phyloP scores from a whole-genome alignment of 2,113 vertebrate species.

The Corythaeola cristata region DNA sequence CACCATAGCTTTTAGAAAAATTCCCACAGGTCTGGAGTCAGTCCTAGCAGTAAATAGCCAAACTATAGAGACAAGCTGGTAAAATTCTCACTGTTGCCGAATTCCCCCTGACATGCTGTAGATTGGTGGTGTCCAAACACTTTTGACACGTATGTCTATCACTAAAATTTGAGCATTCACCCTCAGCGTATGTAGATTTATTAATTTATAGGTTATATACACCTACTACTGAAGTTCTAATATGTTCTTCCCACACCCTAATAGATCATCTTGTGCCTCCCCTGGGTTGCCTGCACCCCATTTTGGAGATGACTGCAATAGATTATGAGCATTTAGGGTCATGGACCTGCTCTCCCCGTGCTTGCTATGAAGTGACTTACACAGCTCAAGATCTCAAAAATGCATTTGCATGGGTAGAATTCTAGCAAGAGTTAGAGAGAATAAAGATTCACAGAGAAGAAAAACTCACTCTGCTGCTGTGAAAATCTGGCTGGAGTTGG shows the following conservation, averaged over 20 bases:
- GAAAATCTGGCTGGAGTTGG: slow-evolving; percentile 91
- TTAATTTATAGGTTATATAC: background rate
- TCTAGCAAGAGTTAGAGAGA: background rate
- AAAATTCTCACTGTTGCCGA: background rate
- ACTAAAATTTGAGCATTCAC: background rate
- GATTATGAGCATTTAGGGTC: background rate
- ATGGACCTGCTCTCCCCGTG: background rate
- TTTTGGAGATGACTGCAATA: background rate
- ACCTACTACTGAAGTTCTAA: background rate
- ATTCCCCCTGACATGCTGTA: background rate
- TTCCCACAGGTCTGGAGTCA: background rate
- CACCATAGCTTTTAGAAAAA: background rate
- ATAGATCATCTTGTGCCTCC: background rate
- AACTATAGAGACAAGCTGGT: background rate
- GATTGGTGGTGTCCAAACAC: background rate
- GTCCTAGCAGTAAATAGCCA: background rate
- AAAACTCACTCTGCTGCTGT: slow-evolving; percentile 93
- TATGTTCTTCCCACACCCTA: background rate
- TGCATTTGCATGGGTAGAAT: background rate
- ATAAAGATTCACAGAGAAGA: background rate
- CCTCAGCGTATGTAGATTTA: background rate
- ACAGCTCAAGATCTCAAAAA: background rate
- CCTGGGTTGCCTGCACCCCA: background rate
- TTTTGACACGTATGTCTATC: background rate
- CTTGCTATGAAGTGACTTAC: background rate